These are phyloP conservation scores for Listronotus bonariensis DNA, from an alignment of 1,140 invertebrate species.

Conservation along the genomic window DNA sequence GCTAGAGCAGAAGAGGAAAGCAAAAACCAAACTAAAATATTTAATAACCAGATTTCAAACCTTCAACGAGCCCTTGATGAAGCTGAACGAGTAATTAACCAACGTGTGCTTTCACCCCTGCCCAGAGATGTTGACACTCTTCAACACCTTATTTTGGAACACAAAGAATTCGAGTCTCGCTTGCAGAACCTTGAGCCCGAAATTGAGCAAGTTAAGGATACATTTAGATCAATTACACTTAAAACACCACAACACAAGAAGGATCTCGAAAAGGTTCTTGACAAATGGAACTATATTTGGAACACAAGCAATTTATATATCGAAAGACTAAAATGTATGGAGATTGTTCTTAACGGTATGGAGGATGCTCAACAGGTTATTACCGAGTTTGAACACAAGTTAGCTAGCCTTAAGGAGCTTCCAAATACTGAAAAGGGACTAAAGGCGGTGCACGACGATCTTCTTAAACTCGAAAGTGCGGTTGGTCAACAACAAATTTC, in stretches of 20 bases:
- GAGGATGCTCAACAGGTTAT: conserved; percentile 89
- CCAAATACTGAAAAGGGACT: conserved; percentile 80
- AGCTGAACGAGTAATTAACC: conserved; percentile 81
- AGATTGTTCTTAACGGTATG: conserved; percentile 84
- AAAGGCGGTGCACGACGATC: conserved; percentile 70
- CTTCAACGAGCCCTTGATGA: conserved; percentile 83
- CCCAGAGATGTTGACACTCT: conserved; percentile 84
- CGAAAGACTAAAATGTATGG: conserved; percentile 88
- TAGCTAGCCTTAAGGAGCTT: conserved; percentile 82
- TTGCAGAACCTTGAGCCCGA: conserved; percentile 75
- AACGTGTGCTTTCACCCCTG: conserved; percentile 77
- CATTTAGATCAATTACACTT: conserved; percentile 76
- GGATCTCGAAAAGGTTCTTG: conserved; percentile 82
- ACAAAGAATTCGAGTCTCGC: conserved; percentile 83
- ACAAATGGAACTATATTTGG: conserved; percentile 91
- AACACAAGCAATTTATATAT: conserved; percentile 84
- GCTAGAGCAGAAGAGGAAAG: conserved; percentile 86
- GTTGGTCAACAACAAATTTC: conserved; percentile 82
- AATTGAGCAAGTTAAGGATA: conserved; percentile 80
- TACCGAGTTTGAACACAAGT: conserved; percentile 88
- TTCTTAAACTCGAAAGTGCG: conserved; percentile 78
- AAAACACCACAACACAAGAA: conserved; percentile 91
- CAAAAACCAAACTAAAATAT: conserved; percentile 83
- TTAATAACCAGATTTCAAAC: conserved; percentile 82
- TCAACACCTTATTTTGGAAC: conserved; percentile 84